These are phyloP conservation scores for Dryocosmus kuriphilus DNA, from an alignment of 2,888 invertebrate species.

Conservation along the genomic window DNA sequence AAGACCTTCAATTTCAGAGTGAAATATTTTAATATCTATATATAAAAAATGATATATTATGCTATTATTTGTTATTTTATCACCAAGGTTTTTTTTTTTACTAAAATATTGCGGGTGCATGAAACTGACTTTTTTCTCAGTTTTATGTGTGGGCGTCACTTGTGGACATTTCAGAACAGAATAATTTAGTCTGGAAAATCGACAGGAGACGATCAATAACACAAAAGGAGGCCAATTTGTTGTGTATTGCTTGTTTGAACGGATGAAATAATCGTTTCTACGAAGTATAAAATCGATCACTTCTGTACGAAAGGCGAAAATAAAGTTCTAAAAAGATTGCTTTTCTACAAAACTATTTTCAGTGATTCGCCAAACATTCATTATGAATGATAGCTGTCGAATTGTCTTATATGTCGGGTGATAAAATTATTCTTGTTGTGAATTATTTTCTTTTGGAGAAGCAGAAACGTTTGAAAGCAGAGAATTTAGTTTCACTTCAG, in stretches of 20 bases:
- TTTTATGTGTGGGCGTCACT: background rate
- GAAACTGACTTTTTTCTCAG: background rate
- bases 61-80: background rate
- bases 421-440: background rate
- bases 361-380: background rate
- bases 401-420: background rate
- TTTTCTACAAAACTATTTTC: background rate
- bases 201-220: background rate
- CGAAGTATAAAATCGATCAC: background rate
- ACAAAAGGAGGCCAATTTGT: background rate
- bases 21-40: no score
- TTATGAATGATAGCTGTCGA: no score
- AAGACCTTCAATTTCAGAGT: background rate
- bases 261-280: background rate
- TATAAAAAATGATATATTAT: no score
- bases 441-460: constrained; percentile 8
- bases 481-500: constrained; percentile 17
- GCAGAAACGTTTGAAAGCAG: background rate
- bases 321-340: background rate
- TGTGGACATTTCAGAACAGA: constrained; percentile 8
- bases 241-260: background rate
- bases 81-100: background rate
- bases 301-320: background rate
- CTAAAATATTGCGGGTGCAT: background rate
- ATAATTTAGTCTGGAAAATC: constrained; percentile 10